These are phyloP conservation scores for Planococcus citri DNA, from an alignment of 1,140 invertebrate genomes.

Conservation along the genomic window DNA sequence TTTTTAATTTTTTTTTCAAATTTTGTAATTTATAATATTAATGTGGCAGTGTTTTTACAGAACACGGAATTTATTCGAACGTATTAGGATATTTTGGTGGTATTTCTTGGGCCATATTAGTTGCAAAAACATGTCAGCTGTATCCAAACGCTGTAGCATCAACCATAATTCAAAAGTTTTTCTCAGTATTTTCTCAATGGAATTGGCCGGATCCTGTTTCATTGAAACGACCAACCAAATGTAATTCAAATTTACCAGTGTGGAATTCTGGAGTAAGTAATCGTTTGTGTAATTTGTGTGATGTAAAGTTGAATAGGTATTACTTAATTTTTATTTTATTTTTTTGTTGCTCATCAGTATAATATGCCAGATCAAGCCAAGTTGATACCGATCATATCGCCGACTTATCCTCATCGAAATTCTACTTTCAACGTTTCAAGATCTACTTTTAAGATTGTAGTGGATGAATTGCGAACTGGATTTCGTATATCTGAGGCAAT, in stretches of 20 bases:
- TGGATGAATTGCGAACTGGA: constrained; percentile 77
- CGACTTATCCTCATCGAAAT: constrained; percentile 99
- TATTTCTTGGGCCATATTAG: constrained; percentile 98
- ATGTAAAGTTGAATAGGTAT: background rate
- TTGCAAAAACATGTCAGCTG: constrained; percentile 93
- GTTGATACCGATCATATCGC: constrained; percentile 99
- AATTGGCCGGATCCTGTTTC: constrained; percentile 97
- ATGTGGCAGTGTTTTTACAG: constrained; percentile 44
- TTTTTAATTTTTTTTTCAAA: background rate
- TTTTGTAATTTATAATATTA: no score
- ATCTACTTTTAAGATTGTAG: constrained; percentile 88
- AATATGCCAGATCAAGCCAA: constrained; percentile 86
- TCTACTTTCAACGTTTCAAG: constrained; percentile 96
- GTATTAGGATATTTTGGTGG: constrained; percentile 94
- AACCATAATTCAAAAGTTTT: constrained; percentile 95
- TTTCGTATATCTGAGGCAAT: constrained; percentile 76
- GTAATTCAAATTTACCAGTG: constrained; percentile 78
- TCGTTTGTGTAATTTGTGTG: no score
- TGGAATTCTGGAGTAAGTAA: constrained; percentile 80
- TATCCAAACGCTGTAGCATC: constrained; percentile 95
- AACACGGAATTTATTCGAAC: constrained; percentile 95
- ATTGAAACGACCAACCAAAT: constrained; percentile 78
- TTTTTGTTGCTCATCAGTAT: constrained; percentile 39
- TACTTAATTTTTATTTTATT: background rate
- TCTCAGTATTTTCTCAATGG: constrained; percentile 93